phyloP scores from a whole-genome alignment of 23 tunicate species.

The Styela plicata region DNA sequence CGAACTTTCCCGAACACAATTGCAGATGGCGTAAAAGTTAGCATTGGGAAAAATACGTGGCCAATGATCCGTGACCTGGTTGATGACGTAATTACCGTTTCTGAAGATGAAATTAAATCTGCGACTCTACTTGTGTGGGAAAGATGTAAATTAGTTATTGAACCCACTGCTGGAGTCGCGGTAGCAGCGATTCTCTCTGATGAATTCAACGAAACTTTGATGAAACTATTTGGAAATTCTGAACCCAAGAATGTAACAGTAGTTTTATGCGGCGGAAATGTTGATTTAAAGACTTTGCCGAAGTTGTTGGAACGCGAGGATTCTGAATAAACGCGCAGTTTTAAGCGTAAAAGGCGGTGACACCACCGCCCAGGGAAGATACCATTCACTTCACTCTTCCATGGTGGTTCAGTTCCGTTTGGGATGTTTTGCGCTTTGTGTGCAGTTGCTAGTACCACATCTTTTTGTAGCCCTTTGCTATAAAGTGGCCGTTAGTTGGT shows the following conservation, averaged over 20 bases:
- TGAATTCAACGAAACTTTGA: conserved; percentile 13
- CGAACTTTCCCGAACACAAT: conserved; percentile 57
- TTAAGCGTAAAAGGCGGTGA: too few species aligned
- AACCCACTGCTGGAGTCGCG: conserved; percentile 95
- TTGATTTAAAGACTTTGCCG: conserved; percentile 32
- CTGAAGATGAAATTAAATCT: conserved; percentile 69
- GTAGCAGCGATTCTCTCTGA: conserved; percentile 72
- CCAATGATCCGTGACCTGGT: conserved; percentile 92
- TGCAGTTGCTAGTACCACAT: too few species aligned
- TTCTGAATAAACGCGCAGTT: neutral
- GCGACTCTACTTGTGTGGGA: conserved; percentile 84
- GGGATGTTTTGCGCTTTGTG: too few species aligned
- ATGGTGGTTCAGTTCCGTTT: too few species aligned
- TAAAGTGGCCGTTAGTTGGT: too few species aligned
- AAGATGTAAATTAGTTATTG: conserved; percentile 78
- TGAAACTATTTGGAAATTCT: conserved; percentile 31
- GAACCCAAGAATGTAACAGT: conserved; percentile 62
- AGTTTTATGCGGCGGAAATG: conserved; percentile 96
- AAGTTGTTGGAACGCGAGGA: neutral
- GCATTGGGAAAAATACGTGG: conserved; percentile 86
- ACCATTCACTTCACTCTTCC: too few species aligned
- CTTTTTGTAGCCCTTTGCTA: too few species aligned
- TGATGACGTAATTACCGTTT: conserved; percentile 91
- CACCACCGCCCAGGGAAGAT: too few species aligned
- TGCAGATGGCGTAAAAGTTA: conserved; percentile 90